Percentiles rank a stretch among this genome's conserved stretches.
Evolutionary conservation across 2,113 vertebrate genomes (phyloP).

Genomic region (Nibea coibor): DNA sequence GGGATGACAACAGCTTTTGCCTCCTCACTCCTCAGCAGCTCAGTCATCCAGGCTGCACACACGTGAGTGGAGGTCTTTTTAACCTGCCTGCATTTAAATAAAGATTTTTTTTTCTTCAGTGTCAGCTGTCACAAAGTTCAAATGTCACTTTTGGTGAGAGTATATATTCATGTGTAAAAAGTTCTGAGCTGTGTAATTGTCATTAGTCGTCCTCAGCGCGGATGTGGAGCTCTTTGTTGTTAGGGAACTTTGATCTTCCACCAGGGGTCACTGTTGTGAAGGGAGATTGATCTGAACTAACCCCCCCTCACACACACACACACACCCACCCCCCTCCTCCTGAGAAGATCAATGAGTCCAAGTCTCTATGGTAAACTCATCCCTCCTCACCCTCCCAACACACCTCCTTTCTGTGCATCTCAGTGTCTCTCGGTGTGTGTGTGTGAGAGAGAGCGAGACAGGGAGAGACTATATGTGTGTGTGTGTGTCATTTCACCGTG

Average conservation of each 20-base stretch:
- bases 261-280: constrained; percentile 84
- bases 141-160: background rate
- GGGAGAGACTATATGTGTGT: background rate
- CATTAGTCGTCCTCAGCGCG: background rate
- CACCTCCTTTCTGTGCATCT: constrained; percentile 43
- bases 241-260: constrained; percentile 69
- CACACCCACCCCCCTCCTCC: background rate
- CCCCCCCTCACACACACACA: background rate
- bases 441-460: background rate
- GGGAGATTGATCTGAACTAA: constrained; percentile 61
- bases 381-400: background rate
- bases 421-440: constrained; percentile 19
- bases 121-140: background rate
- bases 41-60: constrained; percentile 1
- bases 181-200: background rate
- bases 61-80: background rate
- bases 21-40: constrained; percentile 5
- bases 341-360: constrained; percentile 71
- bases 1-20: background rate
- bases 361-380: constrained; percentile 45
- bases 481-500: constrained; percentile 16
- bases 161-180: background rate
- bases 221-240: constrained; percentile 41
- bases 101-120: background rate
- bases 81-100: background rate